Conservation (phyloP, 1,140 invertebrate species). For the Saccostrea glomerata region DNA sequence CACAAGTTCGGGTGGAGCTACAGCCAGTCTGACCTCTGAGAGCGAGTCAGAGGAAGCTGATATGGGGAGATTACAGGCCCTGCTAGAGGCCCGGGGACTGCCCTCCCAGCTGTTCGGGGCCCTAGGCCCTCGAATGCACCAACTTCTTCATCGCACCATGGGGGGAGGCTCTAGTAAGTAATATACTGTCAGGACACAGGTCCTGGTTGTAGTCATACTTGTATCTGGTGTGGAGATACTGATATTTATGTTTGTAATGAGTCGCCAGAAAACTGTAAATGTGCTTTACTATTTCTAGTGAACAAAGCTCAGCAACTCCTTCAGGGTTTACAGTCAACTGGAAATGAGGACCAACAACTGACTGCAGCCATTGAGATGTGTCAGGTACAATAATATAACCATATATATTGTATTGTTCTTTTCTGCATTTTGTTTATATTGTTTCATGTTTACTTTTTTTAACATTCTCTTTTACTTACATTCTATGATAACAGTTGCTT, state of each 20-base stretch:
- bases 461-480: neutral
- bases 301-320: slow-evolving; percentile 96
- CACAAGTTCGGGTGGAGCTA: slow-evolving; percentile 69
- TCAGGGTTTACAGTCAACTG: slow-evolving; percentile 93
- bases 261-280: neutral
- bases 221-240: neutral
- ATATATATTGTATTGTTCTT: neutral
- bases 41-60: slow-evolving; percentile 79
- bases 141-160: slow-evolving; percentile 95
- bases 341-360: slow-evolving; percentile 97
- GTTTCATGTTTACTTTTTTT: no score
- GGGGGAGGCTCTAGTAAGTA: slow-evolving; percentile 74
- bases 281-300: slow-evolving; percentile 81
- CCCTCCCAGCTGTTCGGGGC: slow-evolving; percentile 95
- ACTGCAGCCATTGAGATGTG: slow-evolving; percentile 99
- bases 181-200: no score
- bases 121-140: slow-evolving; percentile 97
- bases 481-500: slow-evolving; percentile 85
- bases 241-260: neutral
- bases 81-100: slow-evolving; percentile 95
- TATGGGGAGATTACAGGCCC: slow-evolving; percentile 82
- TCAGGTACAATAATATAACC: slow-evolving; percentile 68
- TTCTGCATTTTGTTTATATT: no score
- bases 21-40: slow-evolving; percentile 72
- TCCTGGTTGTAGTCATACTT: no score